Evolutionary conservation across 2,797 vertebrate species (phyloP).

Genomic region (Cynodonichthys magdalenae): DNA sequence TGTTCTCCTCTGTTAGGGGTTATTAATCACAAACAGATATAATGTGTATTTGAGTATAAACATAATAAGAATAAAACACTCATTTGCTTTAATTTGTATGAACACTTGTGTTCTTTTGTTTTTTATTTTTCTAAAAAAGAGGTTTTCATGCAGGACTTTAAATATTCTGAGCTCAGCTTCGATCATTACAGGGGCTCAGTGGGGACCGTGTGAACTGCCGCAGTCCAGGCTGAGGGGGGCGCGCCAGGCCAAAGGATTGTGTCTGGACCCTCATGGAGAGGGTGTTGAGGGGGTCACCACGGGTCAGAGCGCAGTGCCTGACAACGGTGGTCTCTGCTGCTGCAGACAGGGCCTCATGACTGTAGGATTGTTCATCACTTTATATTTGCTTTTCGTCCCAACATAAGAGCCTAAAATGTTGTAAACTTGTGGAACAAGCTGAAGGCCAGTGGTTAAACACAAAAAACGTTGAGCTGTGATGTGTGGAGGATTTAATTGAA

Average conservation of each 20-base stretch:
- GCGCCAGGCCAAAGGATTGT: constrained; percentile 78
- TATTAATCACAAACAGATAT: too few species aligned
- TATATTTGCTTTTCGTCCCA: constrained; percentile 4
- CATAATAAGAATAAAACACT: background rate
- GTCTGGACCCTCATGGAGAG: constrained; percentile 48
- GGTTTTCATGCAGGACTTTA: constrained; percentile 36
- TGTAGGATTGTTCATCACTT: constrained; percentile 21
- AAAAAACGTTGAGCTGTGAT: too few species aligned
- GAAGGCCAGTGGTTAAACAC: too few species aligned
- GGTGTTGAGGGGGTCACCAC: constrained; percentile 66
- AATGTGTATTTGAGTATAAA: background rate
- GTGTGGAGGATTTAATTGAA: too few species aligned
- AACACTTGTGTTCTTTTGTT: background rate
- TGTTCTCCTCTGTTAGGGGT: too few species aligned
- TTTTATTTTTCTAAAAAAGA: background rate
- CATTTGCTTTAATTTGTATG: background rate
- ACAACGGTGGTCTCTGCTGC: constrained; percentile 61
- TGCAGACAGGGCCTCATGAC: constrained; percentile 29
- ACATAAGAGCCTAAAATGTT: background rate
- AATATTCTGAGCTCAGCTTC: constrained; percentile 37
- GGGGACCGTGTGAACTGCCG: constrained; percentile 76
- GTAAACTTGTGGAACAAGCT: too few species aligned
- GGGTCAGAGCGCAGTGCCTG: constrained; percentile 77
- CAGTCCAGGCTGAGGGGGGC: constrained; percentile 79
- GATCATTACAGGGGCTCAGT: constrained; percentile 36